Evolutionary conservation across 2,113 vertebrate genomes (phyloP).

Genomic region (Arenaria interpres): DNA sequence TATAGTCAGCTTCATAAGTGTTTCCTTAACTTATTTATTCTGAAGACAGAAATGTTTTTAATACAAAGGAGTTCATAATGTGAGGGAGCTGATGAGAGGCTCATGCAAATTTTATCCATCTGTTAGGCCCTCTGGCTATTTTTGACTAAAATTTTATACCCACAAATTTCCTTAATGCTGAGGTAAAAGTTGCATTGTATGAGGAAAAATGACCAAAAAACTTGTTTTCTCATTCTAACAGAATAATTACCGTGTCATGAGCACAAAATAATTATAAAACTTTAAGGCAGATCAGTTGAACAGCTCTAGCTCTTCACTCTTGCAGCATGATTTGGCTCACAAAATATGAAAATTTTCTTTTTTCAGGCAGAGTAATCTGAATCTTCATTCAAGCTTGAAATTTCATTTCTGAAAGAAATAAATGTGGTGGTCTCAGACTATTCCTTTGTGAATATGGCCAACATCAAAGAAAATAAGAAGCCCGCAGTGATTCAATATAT

Average conservation of each 20-base stretch:
- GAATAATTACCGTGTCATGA: rapidly evolving
- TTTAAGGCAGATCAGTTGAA: background rate
- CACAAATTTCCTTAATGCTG: background rate
- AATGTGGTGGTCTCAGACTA: background rate
- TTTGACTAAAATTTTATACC: background rate
- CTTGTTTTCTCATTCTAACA: background rate
- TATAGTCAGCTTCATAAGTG: background rate
- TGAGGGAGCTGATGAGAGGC: background rate
- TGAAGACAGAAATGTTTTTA: background rate
- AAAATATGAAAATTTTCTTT: background rate
- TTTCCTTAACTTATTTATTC: background rate
- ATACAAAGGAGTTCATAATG: background rate
- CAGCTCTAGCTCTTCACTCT: background rate
- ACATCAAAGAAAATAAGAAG: background rate
- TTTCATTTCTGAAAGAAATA: background rate
- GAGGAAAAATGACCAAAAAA: background rate
- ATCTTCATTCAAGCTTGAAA: background rate
- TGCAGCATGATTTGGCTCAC: background rate
- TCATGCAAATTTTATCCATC: background rate
- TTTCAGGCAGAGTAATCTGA: background rate
- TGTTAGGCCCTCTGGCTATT: background rate
- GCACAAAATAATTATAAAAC: background rate
- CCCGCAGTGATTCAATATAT: background rate
- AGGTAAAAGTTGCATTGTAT: background rate
- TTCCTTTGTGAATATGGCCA: background rate